Percentiles rank a stretch among this genome's conserved stretches.
phyloP scores from a whole-genome alignment of 2,797 vertebrate species.

The Gallinago nigripennis region DNA sequence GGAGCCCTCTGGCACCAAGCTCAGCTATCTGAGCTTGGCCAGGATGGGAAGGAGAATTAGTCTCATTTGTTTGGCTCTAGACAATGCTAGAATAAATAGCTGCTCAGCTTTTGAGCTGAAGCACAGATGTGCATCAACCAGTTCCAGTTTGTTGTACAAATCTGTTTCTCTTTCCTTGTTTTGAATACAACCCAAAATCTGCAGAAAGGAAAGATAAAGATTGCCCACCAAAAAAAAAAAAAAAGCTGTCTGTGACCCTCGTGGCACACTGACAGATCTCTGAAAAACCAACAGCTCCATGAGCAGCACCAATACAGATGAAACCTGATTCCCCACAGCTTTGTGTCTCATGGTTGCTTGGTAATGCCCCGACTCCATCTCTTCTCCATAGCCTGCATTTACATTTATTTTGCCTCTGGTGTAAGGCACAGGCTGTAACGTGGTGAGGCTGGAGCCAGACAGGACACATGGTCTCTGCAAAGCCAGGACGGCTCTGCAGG shows the following conservation, averaged over 20 bases:
- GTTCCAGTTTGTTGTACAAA: conserved; percentile 35
- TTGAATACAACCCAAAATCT: neutral
- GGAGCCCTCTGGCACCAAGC: neutral
- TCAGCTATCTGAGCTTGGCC: neutral
- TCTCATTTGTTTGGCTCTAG: neutral
- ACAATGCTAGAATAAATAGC: neutral
- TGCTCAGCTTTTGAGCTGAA: neutral
- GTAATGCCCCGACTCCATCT: neutral
- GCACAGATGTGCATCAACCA: neutral
- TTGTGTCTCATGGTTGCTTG: neutral
- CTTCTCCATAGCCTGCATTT: neutral
- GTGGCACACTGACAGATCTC: neutral
- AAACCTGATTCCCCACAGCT: neutral
- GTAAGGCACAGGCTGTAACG: neutral
- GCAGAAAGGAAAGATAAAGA: neutral
- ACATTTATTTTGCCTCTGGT: neutral
- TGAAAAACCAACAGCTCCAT: neutral
- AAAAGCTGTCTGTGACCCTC: neutral
- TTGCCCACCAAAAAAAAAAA: neutral
- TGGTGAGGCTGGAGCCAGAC: neutral
- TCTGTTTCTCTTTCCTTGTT: conserved; percentile 7
- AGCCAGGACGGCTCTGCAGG: neutral
- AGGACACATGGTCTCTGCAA: neutral
- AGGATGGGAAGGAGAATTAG: neutral
- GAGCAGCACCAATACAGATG: neutral